Conservation (phyloP, 92 coral and sea anemone species). For the Pocillopora meandrina region DNA sequence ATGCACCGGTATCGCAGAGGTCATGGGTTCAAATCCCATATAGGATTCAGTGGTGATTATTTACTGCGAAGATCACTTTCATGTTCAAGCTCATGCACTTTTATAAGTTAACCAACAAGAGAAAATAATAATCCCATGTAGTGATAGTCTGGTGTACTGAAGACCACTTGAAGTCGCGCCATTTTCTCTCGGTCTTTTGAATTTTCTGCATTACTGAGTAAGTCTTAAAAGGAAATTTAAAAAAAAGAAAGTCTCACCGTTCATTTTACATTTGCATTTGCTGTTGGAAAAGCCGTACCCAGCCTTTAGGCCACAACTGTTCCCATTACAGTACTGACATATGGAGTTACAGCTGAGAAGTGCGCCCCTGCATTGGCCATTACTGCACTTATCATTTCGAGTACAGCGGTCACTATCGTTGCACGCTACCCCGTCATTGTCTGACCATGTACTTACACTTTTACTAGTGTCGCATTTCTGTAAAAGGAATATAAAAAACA, state of each 20-base stretch:
- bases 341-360: slow-evolving; percentile 66
- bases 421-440: slow-evolving; percentile 63
- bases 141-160: no score
- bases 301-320: slow-evolving; percentile 72
- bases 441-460: slow-evolving; percentile 44
- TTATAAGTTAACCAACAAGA: no score
- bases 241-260: slow-evolving; percentile 41
- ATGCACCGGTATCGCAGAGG: no score
- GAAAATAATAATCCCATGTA: no score
- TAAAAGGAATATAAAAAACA: neutral
- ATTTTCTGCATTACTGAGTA: no score
- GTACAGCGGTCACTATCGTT: slow-evolving; percentile 77
- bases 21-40: no score
- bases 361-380: slow-evolving; percentile 67
- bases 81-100: no score
- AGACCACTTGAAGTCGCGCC: no score
- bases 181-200: no score
- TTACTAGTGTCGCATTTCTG: neutral
- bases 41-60: no score
- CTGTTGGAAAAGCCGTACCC: slow-evolving; percentile 79
- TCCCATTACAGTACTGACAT: slow-evolving; percentile 79
- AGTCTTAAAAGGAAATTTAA: no score
- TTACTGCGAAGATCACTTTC: no score
- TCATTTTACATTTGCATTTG: slow-evolving; percentile 81
- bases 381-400: slow-evolving; percentile 60